Percentiles rank a stretch among this genome's conserved stretches.
These are phyloP conservation scores for Cirrhinus molitorella DNA, from an alignment of 2,797 vertebrate species.

Conservation along the genomic window DNA sequence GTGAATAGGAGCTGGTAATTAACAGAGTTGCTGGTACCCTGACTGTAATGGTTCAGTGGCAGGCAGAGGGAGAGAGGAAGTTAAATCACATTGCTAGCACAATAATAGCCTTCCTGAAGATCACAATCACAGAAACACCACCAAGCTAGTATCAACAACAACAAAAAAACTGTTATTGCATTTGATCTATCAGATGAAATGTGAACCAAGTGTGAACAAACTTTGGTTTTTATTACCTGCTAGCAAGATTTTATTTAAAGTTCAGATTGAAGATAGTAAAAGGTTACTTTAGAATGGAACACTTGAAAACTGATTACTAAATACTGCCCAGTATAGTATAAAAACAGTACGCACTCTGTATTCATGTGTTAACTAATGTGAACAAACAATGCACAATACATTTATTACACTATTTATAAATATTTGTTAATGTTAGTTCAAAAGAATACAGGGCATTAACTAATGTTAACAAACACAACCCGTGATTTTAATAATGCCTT, in stretches of 20 bases:
- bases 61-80: conserved; percentile 72
- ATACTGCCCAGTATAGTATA: neutral
- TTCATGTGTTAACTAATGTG: too few species aligned
- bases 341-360: neutral
- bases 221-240: neutral
- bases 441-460: too few species aligned
- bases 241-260: neutral
- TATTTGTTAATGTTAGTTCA: too few species aligned
- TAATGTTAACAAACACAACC: too few species aligned
- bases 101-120: conserved; percentile 72
- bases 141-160: conserved; percentile 62
- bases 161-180: conserved; percentile 44
- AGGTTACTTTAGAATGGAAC: neutral
- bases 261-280: neutral
- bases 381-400: too few species aligned
- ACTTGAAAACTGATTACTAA: neutral
- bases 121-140: conserved; percentile 69
- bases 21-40: conserved; percentile 79
- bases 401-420: too few species aligned
- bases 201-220: conserved; percentile 34
- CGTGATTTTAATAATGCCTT: too few species aligned
- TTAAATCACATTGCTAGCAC: conserved; percentile 70
- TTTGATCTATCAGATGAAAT: conserved; percentile 25
- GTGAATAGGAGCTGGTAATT: conserved; percentile 78
- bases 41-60: conserved; percentile 79